Base-by-base conservation (phyloP, 2,888 invertebrate species). In the Agrilus cyanescens region DNA sequence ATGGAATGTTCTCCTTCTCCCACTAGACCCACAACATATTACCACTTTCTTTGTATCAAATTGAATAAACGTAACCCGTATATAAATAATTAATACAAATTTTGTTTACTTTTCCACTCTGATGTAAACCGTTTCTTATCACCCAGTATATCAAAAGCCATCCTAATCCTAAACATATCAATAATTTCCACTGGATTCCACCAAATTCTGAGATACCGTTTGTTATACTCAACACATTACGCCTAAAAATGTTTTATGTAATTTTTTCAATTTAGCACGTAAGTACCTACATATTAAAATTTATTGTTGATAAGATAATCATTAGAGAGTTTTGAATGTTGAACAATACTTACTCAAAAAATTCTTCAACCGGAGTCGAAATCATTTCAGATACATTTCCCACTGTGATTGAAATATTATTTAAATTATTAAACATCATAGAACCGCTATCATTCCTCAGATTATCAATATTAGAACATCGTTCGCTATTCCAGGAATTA, bases 111-210 rank as follows among this genome's bases (percentile, higher is more conserved):
- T 85, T 85, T 59, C 84, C 84, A 52, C 82, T 82, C 60, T 81
- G 80, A 55, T 79, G 76, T 40, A 85, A 74, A 34, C 84, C 84
- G 57, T 82, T 80, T 67, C 82, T 76, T 50, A 85, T 71, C 53
- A 80, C 79, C 53, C 76, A 70, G 63, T 84, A 85, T 52, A 83
- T 78, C 41, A 82, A 69, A 15, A 81, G 53, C 73, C 83, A 85
- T 44, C 82, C 81, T 7, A 78, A 64, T 3, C 74, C 62, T 13
- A 83, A 66, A 57, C 80, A 78, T 4, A 75, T 71, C 25, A 78
- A 71, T 20, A 82, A 67, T 54, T 81, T 74, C 81, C 81, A 82
- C 56, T 80, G 77, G 52, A 85, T 67, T 3, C 70, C 67, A 10
- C 81, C 82, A 13, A 82, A 63, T 37, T 76, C 69, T 38, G 81